A percentile compares a stretch with the other conserved stretches of the same genome.
Conservation (phyloP, 2,113 vertebrate species). For the Anthoscopus minutus region DNA sequence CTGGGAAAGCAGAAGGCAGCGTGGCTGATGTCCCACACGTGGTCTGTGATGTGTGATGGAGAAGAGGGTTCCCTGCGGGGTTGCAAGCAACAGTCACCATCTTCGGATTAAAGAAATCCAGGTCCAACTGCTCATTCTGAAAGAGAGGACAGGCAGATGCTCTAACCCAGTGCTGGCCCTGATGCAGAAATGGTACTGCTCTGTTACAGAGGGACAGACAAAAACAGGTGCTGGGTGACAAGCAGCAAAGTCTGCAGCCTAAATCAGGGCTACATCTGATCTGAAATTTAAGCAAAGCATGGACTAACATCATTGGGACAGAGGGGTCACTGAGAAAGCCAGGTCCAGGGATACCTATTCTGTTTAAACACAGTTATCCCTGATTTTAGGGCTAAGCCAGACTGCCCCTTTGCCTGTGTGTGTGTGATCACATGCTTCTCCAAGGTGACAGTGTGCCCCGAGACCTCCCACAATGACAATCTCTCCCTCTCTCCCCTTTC, state of each 20-base stretch:
- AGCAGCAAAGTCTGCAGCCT: slow-evolving; percentile 15
- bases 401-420: background rate
- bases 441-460: background rate
- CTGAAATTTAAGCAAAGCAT: slow-evolving; percentile 37
- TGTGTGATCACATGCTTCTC: background rate
- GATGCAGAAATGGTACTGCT: background rate
- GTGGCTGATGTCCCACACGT: background rate
- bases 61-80: slow-evolving; percentile 44
- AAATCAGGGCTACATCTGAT: slow-evolving; percentile 12
- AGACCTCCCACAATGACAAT: background rate
- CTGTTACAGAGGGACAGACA: background rate
- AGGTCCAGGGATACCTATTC: background rate
- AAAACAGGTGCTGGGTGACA: background rate
- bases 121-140: slow-evolving; percentile 66
- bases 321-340: background rate
- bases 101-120: slow-evolving; percentile 74
- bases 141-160: background rate
- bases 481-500: background rate
- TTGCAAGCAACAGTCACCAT: slow-evolving; percentile 36
- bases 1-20: slow-evolving; percentile 47
- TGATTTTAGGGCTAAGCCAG: background rate
- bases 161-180: background rate
- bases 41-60: slow-evolving; percentile 24
- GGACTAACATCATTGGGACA: background rate
- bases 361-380: background rate